Percentiles rank a stretch among this genome's conserved stretches.
These are phyloP conservation scores for Colinus virginianus DNA, from an alignment of 2,113 vertebrate genomes.

Conservation along the genomic window DNA sequence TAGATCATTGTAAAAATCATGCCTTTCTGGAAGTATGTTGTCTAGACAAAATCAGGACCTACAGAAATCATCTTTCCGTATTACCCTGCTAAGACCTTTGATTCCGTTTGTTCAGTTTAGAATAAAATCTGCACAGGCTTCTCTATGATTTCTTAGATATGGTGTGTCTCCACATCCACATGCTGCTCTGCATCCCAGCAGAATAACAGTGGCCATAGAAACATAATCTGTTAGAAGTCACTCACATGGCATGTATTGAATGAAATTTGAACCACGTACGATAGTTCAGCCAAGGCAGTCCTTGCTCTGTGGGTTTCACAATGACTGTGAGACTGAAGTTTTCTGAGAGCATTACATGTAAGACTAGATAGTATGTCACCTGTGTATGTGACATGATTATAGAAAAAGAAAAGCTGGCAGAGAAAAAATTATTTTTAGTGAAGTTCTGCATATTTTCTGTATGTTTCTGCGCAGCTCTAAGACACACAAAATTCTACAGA, in stretches of 20 bases:
- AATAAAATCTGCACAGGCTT: not conserved
- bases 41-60: not conserved
- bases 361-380: not conserved
- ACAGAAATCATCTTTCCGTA: not conserved
- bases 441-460: not conserved
- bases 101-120: not conserved
- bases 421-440: not conserved
- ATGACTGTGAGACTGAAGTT: not conserved
- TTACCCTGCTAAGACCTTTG: not conserved
- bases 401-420: not conserved
- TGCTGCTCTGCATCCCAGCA: not conserved
- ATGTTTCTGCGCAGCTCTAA: not conserved
- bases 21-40: not conserved
- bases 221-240: not conserved
- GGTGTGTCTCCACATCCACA: not conserved
- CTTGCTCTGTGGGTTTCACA: not conserved
- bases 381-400: not conserved
- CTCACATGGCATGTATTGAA: not conserved
- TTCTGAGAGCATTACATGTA: not conserved
- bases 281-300: not conserved
- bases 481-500: not conserved
- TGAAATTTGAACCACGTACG: not conserved
- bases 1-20: not conserved
- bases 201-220: not conserved
- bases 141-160: not conserved